These are phyloP conservation scores for Eretmodus cyanostictus DNA, from an alignment of 2,113 vertebrate genomes.

Conservation along the genomic window DNA sequence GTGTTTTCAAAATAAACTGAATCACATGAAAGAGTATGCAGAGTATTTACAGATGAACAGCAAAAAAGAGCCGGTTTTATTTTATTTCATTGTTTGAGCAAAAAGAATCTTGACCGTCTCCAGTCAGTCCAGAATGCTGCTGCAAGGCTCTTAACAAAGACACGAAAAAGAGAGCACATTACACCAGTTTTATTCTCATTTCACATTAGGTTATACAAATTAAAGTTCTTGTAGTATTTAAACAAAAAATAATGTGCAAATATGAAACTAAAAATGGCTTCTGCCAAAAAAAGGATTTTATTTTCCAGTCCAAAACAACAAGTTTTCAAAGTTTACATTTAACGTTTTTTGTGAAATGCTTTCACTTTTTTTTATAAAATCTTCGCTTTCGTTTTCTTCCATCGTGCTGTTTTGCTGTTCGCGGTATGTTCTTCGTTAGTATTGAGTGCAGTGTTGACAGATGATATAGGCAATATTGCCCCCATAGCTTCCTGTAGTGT, in stretches of 20 bases:
- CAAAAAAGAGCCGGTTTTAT: background rate
- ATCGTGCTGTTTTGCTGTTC: background rate
- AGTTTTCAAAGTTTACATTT: background rate
- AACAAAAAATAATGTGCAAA: background rate
- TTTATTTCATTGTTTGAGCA: background rate
- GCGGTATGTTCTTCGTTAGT: background rate
- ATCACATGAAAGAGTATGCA: background rate
- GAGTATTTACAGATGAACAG: background rate
- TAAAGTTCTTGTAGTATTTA: background rate
- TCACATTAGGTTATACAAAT: background rate
- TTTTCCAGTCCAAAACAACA: background rate
- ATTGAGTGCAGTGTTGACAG: background rate
- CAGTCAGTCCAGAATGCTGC: background rate
- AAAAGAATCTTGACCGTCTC: background rate
- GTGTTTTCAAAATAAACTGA: background rate
- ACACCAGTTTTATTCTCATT: background rate
- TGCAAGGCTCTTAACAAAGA: background rate
- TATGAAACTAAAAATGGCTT: background rate
- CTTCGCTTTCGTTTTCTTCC: background rate
- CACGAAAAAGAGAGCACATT: background rate
- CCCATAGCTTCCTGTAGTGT: background rate
- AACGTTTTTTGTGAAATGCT: background rate
- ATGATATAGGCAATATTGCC: background rate
- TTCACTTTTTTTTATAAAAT: background rate
- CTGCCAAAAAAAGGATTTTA: background rate